phyloP scores from a whole-genome alignment of 2,113 vertebrate genomes.

The Nematolebias whitei region DNA sequence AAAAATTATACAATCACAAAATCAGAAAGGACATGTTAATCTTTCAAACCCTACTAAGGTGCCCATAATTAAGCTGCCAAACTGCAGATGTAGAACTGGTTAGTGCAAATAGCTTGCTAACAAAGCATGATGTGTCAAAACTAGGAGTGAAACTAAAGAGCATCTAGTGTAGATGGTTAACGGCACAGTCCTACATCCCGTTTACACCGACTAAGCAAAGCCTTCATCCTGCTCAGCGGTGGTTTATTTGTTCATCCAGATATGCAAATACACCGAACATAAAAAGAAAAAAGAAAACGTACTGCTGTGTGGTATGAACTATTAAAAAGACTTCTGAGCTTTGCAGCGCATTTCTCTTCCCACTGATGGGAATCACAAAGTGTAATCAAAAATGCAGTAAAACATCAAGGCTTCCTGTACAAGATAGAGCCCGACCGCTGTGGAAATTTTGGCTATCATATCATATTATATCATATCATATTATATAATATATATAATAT shows the following conservation, averaged over 20 bases:
- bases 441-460: too few relatives aligned
- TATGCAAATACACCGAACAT: conserved; percentile 28
- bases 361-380: conserved; percentile 40
- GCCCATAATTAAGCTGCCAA: neutral
- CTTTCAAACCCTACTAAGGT: neutral
- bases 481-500: too few relatives aligned
- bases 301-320: conserved; percentile 20
- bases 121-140: conserved; percentile 5
- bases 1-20: neutral
- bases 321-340: conserved; percentile 27
- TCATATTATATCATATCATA: too few relatives aligned
- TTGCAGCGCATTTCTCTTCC: conserved; percentile 26
- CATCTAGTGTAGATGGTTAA: conserved; percentile 25
- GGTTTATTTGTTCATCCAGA: conserved; percentile 49
- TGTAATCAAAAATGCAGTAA: conserved; percentile 31
- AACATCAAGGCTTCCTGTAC: conserved; percentile 4
- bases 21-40: too few relatives aligned
- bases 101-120: neutral
- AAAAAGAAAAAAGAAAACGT: conserved; percentile 5
- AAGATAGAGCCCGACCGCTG: too few relatives aligned
- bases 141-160: conserved; percentile 8
- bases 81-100: neutral
- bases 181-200: conserved; percentile 17
- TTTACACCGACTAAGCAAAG: conserved; percentile 28
- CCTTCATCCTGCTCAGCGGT: conserved; percentile 22